These are phyloP conservation scores for Stratiolaelaps scimitus DNA, from an alignment of 1,140 invertebrate genomes.

Conservation along the genomic window DNA sequence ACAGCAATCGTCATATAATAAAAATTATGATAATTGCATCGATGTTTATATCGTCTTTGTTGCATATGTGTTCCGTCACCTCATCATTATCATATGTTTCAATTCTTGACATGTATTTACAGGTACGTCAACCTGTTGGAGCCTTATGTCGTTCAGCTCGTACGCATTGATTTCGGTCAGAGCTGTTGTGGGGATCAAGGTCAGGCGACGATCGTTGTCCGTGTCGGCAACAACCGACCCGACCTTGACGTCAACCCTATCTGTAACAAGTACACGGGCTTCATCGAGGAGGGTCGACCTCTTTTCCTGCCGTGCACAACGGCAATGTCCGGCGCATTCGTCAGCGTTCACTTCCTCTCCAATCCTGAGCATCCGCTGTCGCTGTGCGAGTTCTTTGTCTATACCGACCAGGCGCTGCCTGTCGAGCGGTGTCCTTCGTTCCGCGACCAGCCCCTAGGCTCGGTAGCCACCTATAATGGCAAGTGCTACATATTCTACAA, in stretches of 20 bases:
- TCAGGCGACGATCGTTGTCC: conserved; percentile 70
- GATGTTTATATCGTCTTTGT: no score
- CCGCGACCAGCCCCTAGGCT: conserved; percentile 75
- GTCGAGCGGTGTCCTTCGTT: conserved; percentile 86
- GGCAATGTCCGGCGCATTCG: conserved; percentile 85
- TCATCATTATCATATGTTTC: no score
- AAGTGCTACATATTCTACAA: conserved; percentile 94
- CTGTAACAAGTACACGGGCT: conserved; percentile 62
- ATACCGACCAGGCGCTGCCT: conserved; percentile 81
- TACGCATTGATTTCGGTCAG: conserved; percentile 78
- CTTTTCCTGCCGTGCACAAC: conserved; percentile 83
- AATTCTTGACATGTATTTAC: not conserved
- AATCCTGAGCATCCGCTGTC: conserved; percentile 56
- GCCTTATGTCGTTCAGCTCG: conserved; percentile 89
- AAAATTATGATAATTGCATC: no score
- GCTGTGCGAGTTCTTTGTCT: conserved; percentile 88
- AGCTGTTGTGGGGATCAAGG: conserved; percentile 64
- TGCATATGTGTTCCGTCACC: no score
- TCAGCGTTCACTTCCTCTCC: conserved; percentile 74
- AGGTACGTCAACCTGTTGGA: conserved; percentile 73
- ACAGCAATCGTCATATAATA: no score
- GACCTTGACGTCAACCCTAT: conserved; percentile 82
- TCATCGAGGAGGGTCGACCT: conserved; percentile 67
- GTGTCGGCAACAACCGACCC: conserved; percentile 85
- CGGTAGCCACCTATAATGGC: conserved; percentile 82